Conservation (phyloP, 1,140 invertebrate species). For the Lucilia cuprina region DNA sequence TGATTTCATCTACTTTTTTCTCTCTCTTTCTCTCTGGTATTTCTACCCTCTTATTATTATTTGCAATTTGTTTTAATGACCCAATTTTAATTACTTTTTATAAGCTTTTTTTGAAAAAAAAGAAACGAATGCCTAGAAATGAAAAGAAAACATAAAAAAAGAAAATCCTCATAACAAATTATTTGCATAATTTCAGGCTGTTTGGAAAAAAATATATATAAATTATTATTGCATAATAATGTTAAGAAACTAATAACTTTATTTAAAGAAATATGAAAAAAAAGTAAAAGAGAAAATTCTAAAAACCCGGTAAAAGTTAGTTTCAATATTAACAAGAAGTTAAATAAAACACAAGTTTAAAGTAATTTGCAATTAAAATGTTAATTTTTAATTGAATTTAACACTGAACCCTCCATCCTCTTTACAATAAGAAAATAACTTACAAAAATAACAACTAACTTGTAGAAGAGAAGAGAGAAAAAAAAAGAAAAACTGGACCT, state of each 20-base stretch:
- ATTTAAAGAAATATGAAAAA: neutral
- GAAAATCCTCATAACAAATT: neutral
- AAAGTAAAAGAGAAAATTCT: neutral
- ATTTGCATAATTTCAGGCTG: slow-evolving; percentile 10
- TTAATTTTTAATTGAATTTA: slow-evolving; percentile 61
- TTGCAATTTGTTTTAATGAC: slow-evolving; percentile 3
- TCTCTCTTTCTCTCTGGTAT: neutral
- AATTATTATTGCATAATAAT: neutral
- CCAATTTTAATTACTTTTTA: slow-evolving; percentile 2
- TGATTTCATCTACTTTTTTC: neutral
- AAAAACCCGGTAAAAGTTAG: neutral
- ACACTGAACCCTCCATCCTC: neutral
- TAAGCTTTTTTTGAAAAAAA: neutral
- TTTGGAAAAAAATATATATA: too few relatives aligned
- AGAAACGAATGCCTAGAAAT: neutral
- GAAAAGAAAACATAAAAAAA: neutral
- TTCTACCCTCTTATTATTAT: neutral
- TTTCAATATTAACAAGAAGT: neutral
- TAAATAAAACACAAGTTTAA: slow-evolving; percentile 42
- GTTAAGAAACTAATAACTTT: slow-evolving; percentile 4
- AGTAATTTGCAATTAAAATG: slow-evolving; percentile 62
- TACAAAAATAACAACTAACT: neutral
- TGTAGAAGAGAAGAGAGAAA: neutral
- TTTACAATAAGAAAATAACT: too few relatives aligned
- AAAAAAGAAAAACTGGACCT: slow-evolving; percentile 11